Base-by-base conservation (phyloP, 2,888 invertebrate species). In the Ganaspis brasiliensis region DNA sequence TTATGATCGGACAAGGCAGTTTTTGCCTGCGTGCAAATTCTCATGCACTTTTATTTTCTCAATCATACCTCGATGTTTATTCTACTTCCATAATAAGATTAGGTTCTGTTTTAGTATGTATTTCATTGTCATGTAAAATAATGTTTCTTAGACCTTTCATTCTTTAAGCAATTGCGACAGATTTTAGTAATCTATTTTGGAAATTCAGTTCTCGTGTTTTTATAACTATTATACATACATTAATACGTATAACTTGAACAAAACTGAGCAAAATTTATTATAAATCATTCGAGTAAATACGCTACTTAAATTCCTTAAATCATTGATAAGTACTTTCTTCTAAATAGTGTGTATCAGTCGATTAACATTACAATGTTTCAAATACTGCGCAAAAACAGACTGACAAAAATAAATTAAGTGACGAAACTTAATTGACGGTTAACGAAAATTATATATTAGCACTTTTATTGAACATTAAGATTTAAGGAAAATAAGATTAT, bases 281-380 rank as follows among this genome's bases (percentile, higher is more conserved):
- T 19, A 19, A 19, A 19, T 19, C 26, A 59, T 31, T 31, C 9
- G n/a, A 59, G 6, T 59, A 31, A 31, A 9, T 59, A 35, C 8
- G 14, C 9, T 57, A 57, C 31, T 35, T 31, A 59, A 59, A 59
- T 59, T 59, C 16, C 59, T 59, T 59, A 59, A 59, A 59, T 16
- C 59, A 59, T n/a, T n/a, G n/a, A 59, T 59, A 59, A 59, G 59
- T 59, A 59, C 59, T 59, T 59, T 59, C 59, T 26, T 59, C 31
- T 59, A 59, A 59, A 59, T 59, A 59, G 26, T 31, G 31, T 31
- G 59, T 59, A 59, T 59, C 59, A 59, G 59, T 59, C 59, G 16
- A 35, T 59, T 56, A 55, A 55, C 55, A 55, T 55, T 55, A 55
- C 19, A 52, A 19, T 52, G 21, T 55, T 55, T 19, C 12, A 56